These are phyloP conservation scores for Festucalex cinctus DNA, from an alignment of 2,113 vertebrate genomes.

Conservation along the genomic window DNA sequence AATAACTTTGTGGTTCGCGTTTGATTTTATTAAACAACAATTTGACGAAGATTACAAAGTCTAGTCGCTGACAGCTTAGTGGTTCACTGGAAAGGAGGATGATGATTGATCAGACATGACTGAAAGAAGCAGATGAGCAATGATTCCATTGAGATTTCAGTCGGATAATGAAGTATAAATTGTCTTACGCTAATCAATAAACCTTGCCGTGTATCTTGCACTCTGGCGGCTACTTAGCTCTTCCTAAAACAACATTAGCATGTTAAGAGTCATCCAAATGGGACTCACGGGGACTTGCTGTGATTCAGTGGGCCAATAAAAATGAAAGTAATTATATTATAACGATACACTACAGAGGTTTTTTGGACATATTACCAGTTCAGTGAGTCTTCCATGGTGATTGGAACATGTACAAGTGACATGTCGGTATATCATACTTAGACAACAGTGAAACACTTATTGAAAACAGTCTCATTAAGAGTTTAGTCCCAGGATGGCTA, in stretches of 20 bases:
- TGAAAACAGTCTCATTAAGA: background rate
- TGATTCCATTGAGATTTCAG: background rate
- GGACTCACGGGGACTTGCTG: background rate
- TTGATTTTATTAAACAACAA: background rate
- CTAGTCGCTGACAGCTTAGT: background rate
- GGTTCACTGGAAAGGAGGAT: background rate
- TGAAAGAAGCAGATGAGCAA: background rate
- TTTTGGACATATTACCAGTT: background rate
- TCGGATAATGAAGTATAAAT: background rate
- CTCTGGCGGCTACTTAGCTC: slow-evolving; percentile 3
- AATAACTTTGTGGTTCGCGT: background rate
- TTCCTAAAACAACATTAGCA: background rate
- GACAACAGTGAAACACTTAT: background rate
- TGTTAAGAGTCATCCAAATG: slow-evolving; percentile 4
- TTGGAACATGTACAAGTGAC: background rate
- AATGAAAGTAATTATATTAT: background rate
- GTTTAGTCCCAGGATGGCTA: background rate
- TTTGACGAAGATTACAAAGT: background rate
- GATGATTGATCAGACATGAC: background rate
- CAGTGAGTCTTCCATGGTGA: background rate
- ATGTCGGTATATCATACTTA: background rate
- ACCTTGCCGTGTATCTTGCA: background rate
- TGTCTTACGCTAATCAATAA: background rate
- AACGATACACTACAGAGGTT: background rate
- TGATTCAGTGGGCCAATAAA: background rate